Base-by-base conservation (phyloP, 1,140 invertebrate genomes). In the Caenorhabditis remanei region DNA sequence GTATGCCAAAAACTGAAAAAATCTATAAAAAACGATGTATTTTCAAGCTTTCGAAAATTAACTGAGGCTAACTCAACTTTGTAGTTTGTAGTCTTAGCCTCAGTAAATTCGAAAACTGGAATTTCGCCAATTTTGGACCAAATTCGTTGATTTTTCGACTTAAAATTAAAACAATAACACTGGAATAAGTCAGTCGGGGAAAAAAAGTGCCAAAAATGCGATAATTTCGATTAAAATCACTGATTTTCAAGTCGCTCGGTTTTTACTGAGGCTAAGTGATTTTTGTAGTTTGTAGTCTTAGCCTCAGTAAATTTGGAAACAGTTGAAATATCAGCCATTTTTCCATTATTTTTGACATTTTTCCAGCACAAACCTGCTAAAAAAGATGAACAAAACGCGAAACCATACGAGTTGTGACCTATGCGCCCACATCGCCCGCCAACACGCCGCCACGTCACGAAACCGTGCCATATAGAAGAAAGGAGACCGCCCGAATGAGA, bases 351-450 rank as follows among this genome's bases (percentile, higher is more conserved):
- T n/a, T n/a, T n/a, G n/a, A n/a, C n/a, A n/a, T n/a, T 50, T 50
- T 50, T 50, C 4, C 50, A 11, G 50, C 50, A 96, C 95, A 92
- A 97, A 98, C 46, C 96, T 95, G 48, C 96, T 97, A 94, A 97
- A 97, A 67, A 95, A 93, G 90, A 98, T 95, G 92, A 97, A 98
- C 8, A 98, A 93, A 91, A 95, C 95, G 88, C 97, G 94, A 93
- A 96, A 98, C 97, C 97, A 99, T 16, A 96, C 95, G 93, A 96
- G 95, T 93, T 99, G 97, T 19, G 96, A 96, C 90, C 94, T 93
- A 93, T 99, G 97, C 87, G 94, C 94, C 85, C 93, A 94, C 96
- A 98, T 98, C 4, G 97, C 96, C 89, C 94, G 93, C 46, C 88
- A 89, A 63, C 83, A 71, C n/a, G 87, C 83, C 19, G 85, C 88